phyloP scores from a whole-genome alignment of 2,113 vertebrate species.

The Oceanites oceanicus region DNA sequence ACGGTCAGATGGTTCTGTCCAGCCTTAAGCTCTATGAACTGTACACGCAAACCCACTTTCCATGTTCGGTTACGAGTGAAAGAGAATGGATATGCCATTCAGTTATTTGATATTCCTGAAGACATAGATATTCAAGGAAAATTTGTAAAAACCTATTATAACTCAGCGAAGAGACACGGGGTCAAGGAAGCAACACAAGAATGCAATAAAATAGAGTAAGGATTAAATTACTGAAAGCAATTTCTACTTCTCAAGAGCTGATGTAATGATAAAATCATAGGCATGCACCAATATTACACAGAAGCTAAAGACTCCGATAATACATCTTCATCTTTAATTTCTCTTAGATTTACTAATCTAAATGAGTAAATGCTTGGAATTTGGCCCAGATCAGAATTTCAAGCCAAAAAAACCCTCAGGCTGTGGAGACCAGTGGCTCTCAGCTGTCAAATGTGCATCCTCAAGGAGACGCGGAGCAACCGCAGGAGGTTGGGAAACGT shows the following conservation, averaged over 20 bases:
- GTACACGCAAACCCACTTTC: background rate
- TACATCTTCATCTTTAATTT: constrained; percentile 35
- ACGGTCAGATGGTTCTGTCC: background rate
- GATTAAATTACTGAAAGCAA: constrained; percentile 27
- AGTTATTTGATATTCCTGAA: background rate
- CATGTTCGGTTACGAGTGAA: background rate
- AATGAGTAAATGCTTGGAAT: constrained; percentile 29
- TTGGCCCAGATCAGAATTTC: constrained; percentile 1
- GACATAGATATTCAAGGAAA: background rate
- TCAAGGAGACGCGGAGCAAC: background rate
- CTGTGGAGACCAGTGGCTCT: background rate
- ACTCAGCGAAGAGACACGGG: background rate
- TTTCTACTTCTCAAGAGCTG: constrained; percentile 3
- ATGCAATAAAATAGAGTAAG: background rate
- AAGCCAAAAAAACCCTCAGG: constrained; percentile 40
- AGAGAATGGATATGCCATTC: background rate
- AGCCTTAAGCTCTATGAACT: background rate
- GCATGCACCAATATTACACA: background rate
- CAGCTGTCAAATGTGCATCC: background rate
- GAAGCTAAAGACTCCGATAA: background rate
- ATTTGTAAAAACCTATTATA: background rate
- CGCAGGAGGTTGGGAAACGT: fast-evolving
- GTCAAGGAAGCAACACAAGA: constrained; percentile 8
- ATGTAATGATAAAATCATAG: constrained; percentile 34
- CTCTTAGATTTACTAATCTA: constrained; percentile 9